Conservation (phyloP, 2,888 invertebrate species). For the Lymantria monacha region DNA sequence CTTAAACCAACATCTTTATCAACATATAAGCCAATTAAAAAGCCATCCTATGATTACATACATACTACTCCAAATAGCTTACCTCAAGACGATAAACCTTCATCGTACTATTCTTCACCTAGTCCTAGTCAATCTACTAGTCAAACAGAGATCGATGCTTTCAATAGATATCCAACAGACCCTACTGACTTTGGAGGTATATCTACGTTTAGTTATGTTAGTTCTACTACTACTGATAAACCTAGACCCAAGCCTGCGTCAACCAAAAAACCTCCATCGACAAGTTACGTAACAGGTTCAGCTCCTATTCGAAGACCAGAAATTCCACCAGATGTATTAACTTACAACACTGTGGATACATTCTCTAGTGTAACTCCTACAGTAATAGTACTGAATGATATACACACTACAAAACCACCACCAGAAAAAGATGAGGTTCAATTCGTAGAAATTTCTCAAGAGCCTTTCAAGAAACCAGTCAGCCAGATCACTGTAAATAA, state of each 20-base stretch:
- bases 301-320: conserved; percentile 77
- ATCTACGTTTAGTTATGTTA: conserved; percentile 68
- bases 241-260: conserved; percentile 43
- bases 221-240: conserved; percentile 57
- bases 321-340: conserved; percentile 50
- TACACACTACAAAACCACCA: conserved; percentile 57
- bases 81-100: conserved; percentile 49
- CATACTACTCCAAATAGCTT: conserved; percentile 62
- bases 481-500: conserved; percentile 83
- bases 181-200: conserved; percentile 67
- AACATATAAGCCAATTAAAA: conserved; percentile 38
- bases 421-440: conserved; percentile 55
- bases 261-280: conserved; percentile 64
- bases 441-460: conserved; percentile 77
- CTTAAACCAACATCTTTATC: conserved; percentile 57
- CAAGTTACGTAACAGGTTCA: conserved; percentile 72
- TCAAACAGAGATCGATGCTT: conserved; percentile 69
- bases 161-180: conserved; percentile 71
- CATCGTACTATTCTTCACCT: conserved; percentile 55
- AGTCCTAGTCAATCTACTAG: conserved; percentile 70
- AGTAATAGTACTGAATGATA: conserved; percentile 65
- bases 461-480: conserved; percentile 75
- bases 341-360: conserved; percentile 62
- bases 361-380: conserved; percentile 77
- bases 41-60: conserved; percentile 45